Evolutionary conservation across 2,113 vertebrate genomes (phyloP), one percentile per base, ranked within the genome.

Genomic region (Serinus canaria): DNA sequence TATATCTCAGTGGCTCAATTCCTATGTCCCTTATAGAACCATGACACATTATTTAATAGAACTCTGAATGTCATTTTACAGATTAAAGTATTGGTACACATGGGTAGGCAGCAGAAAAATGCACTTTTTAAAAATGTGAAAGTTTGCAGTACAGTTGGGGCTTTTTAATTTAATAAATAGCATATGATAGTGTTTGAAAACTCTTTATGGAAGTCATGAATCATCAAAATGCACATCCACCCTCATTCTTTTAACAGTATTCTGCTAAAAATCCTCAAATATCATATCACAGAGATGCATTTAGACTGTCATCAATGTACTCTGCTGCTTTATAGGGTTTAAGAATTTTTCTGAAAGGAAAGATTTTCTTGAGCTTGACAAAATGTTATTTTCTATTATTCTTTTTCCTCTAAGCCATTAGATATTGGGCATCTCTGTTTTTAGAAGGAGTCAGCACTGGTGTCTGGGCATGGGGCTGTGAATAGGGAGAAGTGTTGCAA

Each of bases 391-490:
- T n/a, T 23, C 19, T 15, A 17, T 44, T 52, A 25, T 27, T 43
- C 50, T 43, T 43, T 35, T 52, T 27, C 9, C 31, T 59, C 28
- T 21, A 49, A 35, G 33, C 15, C 41, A 55, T 49, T 24, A 80
- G 6, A 53, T 37, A 44, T 28, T 56, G 18, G 9, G 2, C 14
- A 44, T 41, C 22, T 60, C 31, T 53, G 0, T 49, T 53, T 83
- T 35, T 58, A 74, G 14, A 50, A 11, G 11, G 16, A 70, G 55
- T 58, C 44, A 30, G 20, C 28, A 82, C 4, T 9, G 35, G 9
- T 22, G 53, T 23, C 27, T 49, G n/a, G n/a, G 25, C 1, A 15
- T 4, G 3, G 20, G 5, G 11, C n/a, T 24, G 1, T 3, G 15
- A 31, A 78, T 15, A 22, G 10, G 7, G 7, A 70, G 7, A 46